Conservation (phyloP, 2,797 vertebrate genomes). For the Menidia menidia region DNA sequence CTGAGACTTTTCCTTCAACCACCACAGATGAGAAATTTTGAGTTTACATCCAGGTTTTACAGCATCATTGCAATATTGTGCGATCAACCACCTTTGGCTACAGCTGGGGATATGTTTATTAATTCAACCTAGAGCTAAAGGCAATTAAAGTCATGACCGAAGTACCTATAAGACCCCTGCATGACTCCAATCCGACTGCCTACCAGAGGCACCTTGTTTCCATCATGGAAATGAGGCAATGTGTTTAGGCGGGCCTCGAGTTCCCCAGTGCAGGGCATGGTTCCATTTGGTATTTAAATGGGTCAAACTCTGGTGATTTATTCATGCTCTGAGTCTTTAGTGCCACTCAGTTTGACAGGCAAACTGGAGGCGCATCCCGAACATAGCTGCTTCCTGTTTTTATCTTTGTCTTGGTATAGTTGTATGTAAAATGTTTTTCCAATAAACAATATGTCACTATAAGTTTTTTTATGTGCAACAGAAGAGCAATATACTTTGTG, state of each 20-base stretch:
- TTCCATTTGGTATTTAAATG: slow-evolving; percentile 82
- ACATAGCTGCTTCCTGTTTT: slow-evolving; percentile 24
- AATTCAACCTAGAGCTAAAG: slow-evolving; percentile 53
- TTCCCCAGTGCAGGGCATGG: slow-evolving; percentile 56
- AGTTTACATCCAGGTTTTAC: slow-evolving; percentile 38
- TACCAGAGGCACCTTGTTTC: slow-evolving; percentile 38
- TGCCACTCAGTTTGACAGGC: slow-evolving; percentile 71
- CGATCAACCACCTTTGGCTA: slow-evolving; percentile 32
- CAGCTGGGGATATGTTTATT: slow-evolving; percentile 31
- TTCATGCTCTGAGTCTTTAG: slow-evolving; percentile 77
- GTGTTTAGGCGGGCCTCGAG: slow-evolving; percentile 60
- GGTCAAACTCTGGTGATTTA: slow-evolving; percentile 82
- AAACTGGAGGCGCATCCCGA: slow-evolving; percentile 41
- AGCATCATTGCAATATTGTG: slow-evolving; percentile 29
- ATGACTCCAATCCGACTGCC: slow-evolving; percentile 29
- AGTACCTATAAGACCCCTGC: slow-evolving; percentile 28
- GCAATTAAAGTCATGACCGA: slow-evolving; percentile 34
- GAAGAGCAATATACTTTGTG: background rate
- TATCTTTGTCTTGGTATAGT: slow-evolving; percentile 1
- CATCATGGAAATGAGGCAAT: slow-evolving; percentile 66
- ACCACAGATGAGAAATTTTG: slow-evolving; percentile 23
- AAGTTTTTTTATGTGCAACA: background rate
- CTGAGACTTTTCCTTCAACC: slow-evolving; percentile 14
- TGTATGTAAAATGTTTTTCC: background rate
- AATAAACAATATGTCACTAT: too few relatives aligned